These are phyloP conservation scores for Microdon myrmicae DNA, from an alignment of 2,888 invertebrate genomes.

Conservation along the genomic window DNA sequence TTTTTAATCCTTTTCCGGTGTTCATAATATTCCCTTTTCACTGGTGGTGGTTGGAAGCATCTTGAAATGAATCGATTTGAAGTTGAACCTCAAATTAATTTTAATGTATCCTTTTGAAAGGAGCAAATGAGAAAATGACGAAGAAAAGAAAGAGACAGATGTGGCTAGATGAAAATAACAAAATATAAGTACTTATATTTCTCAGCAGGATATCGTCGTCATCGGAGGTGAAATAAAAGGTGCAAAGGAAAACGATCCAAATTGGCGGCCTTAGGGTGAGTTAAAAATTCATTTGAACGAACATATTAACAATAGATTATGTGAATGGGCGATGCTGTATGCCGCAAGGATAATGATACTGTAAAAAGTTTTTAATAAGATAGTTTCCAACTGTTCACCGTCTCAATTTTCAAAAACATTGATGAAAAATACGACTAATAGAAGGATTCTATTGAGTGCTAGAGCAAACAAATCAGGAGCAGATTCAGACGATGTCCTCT, in stretches of 20 bases:
- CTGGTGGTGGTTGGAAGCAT: neutral
- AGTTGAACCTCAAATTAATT: conserved; percentile 47
- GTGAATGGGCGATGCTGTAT: conserved; percentile 14
- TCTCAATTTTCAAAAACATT: neutral
- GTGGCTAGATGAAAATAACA: neutral
- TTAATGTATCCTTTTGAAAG: conserved; percentile 28
- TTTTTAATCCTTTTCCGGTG: conserved; percentile 15
- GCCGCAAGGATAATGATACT: conserved; percentile 48
- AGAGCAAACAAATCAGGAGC: conserved; percentile 9
- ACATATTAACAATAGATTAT: conserved; percentile 14
- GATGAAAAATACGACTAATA: neutral
- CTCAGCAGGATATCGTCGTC: conserved; percentile 26
- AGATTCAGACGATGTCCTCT: neutral
- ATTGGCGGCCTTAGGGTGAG: conserved; percentile 28
- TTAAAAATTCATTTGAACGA: conserved; percentile 11
- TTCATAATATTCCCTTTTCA: too few species aligned
- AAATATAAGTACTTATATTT: conserved; percentile 21
- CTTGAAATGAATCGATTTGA: conserved; percentile 35
- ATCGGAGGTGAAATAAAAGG: conserved; percentile 5
- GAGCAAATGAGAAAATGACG: neutral
- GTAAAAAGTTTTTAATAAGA: conserved; percentile 39
- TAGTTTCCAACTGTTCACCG: conserved; percentile 23
- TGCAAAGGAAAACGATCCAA: conserved; percentile 6
- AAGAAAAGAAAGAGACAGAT: neutral
- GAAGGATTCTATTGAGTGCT: conserved; percentile 9